These are phyloP conservation scores for Rafetus swinhoei DNA, from an alignment of 2,113 vertebrate genomes.

Conservation along the genomic window DNA sequence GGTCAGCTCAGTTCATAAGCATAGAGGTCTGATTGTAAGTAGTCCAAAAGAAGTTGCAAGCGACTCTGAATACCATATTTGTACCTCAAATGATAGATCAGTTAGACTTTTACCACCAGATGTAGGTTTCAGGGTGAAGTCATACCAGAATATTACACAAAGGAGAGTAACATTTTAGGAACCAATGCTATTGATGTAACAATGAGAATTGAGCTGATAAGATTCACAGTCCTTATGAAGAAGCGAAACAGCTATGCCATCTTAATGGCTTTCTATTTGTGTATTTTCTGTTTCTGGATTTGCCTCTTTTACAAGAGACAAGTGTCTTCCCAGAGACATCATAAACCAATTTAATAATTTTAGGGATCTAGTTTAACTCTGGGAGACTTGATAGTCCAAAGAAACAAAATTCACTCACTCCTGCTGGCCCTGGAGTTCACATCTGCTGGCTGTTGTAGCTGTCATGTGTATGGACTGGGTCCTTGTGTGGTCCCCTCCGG, in stretches of 20 bases:
- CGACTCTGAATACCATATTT: neutral
- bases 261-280: neutral
- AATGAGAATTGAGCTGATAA: accelerated
- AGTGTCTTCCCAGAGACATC: neutral
- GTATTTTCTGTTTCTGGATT: neutral
- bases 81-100: neutral
- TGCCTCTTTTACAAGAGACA: neutral
- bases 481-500: neutral
- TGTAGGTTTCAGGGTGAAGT: neutral
- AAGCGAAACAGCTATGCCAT: neutral
- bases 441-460: neutral
- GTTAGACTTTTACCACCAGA: neutral
- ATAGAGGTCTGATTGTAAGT: neutral
- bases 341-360: neutral
- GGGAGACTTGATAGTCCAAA: neutral
- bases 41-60: neutral
- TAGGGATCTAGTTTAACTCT: accelerated
- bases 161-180: neutral
- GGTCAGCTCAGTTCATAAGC: neutral
- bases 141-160: neutral
- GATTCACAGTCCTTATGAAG: neutral
- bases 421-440: neutral
- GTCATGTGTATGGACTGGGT: accelerated
- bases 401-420: neutral
- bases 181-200: neutral